phyloP scores from a whole-genome alignment of 1,140 invertebrate species.

The Caenorhabditis remanei region DNA sequence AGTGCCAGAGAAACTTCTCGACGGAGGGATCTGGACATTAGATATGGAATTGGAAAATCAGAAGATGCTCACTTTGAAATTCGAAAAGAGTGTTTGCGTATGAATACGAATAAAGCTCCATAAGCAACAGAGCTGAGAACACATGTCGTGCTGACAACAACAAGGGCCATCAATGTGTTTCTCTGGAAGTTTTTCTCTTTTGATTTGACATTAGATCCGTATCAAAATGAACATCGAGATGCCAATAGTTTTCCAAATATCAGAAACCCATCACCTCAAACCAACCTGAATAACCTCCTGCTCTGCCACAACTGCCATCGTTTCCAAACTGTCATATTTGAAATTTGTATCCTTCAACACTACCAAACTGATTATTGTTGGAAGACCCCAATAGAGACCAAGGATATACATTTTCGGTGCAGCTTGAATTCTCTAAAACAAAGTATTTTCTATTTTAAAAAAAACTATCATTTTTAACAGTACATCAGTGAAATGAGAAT shows the following conservation, averaged over 20 bases:
- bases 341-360: conserved; percentile 40
- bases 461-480: not conserved
- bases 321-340: not conserved
- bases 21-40: not conserved
- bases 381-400: not conserved
- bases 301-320: conserved; percentile 20
- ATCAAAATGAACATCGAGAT: too few species aligned
- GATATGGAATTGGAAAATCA: not conserved
- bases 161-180: conserved; percentile 31
- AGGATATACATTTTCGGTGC: not conserved
- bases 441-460: not conserved
- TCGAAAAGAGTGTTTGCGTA: not conserved
- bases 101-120: not conserved
- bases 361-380: conserved; percentile 19
- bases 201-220: too few species aligned
- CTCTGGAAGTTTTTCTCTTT: not conserved
- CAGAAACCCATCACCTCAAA: not conserved
- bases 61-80: not conserved
- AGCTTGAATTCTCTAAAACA: conserved; percentile 6
- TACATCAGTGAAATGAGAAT: not conserved
- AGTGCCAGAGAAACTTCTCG: not conserved
- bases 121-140: not conserved
- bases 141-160: conserved; percentile 7
- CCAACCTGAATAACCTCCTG: conserved; percentile 12
- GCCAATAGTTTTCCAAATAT: too few species aligned